phyloP scores from a whole-genome alignment of 2,888 invertebrate genomes.

The Pycnomerus fuliginosus region DNA sequence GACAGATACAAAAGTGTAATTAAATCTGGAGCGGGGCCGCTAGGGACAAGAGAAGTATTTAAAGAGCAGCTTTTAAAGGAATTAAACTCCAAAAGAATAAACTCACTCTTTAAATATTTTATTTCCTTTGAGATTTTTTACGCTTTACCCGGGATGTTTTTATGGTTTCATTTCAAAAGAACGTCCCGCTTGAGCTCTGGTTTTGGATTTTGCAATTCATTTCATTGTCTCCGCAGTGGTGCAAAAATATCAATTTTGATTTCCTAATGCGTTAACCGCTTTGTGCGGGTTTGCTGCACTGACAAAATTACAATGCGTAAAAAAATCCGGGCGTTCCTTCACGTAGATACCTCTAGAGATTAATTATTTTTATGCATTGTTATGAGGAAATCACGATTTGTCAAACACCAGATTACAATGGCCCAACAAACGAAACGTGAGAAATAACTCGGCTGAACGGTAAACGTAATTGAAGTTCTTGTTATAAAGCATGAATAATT shows the following conservation, averaged over 20 bases:
- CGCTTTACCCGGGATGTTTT: conserved; percentile 15
- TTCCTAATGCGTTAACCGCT: too few species aligned
- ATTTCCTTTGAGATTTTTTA: conserved; percentile 22
- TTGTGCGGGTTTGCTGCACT: conserved; percentile 6
- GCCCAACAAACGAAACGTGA: conserved; percentile 35
- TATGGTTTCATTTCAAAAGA: conserved; percentile 8
- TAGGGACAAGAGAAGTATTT: too few species aligned
- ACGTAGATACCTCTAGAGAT: conserved; percentile 26
- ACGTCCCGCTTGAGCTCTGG: conserved; percentile 1
- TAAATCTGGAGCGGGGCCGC: too few species aligned
- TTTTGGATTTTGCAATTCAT: conserved; percentile 8
- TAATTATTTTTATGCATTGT: conserved; percentile 33
- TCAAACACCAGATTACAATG: conserved; percentile 34
- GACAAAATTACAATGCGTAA: conserved; percentile 13
- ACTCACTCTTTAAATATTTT: conserved; percentile 22
- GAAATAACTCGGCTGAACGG: conserved; percentile 34
- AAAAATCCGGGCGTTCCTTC: conserved; percentile 16
- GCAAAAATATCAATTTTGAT: too few species aligned
- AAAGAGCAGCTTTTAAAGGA: too few species aligned
- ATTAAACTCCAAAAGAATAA: too few species aligned
- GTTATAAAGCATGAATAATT: conserved; percentile 33
- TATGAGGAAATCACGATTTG: conserved; percentile 37
- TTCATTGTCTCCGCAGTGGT: conserved; percentile 8
- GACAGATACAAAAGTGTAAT: too few species aligned
- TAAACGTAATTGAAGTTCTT: conserved; percentile 35